These are phyloP conservation scores for Melanaphis sacchari DNA, from an alignment of 1,140 invertebrate genomes.

Conservation along the genomic window DNA sequence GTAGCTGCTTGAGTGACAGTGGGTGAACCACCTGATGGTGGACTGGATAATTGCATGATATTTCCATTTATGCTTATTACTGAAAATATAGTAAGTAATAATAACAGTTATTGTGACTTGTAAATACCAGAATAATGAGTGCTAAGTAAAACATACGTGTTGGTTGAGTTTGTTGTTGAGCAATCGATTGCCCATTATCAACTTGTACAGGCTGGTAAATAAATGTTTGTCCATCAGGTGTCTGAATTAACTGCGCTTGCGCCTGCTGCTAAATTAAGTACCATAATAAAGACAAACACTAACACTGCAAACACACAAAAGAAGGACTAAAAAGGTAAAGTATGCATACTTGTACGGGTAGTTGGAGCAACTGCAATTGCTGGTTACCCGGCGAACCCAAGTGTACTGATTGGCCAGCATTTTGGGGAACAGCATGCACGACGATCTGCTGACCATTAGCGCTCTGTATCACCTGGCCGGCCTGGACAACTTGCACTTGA, in stretches of 20 bases:
- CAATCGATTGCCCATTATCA: conserved; percentile 67
- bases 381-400: not conserved
- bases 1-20: conserved; percentile 65
- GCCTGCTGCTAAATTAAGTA: conserved; percentile 67
- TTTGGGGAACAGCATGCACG: conserved; percentile 62
- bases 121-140: not conserved
- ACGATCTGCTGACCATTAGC: conserved; percentile 63
- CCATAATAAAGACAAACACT: not conserved
- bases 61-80: conserved; percentile 79
- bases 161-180: conserved; percentile 68
- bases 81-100: conserved; percentile 62
- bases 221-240: conserved; percentile 91
- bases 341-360: conserved; percentile 10
- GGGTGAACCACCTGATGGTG: conserved; percentile 61
- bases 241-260: conserved; percentile 83
- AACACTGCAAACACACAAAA: not conserved
- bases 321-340: not conserved
- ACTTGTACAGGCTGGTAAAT: conserved; percentile 82
- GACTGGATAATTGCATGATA: conserved; percentile 71
- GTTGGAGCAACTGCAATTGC: conserved; percentile 18
- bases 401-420: not conserved
- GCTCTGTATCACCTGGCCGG: conserved; percentile 65
- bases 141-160: conserved; percentile 65
- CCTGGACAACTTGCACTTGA: conserved; percentile 65
- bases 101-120: not conserved